Base-by-base conservation (phyloP, 2,888 invertebrate genomes). In the Ennomos fuscantarius region DNA sequence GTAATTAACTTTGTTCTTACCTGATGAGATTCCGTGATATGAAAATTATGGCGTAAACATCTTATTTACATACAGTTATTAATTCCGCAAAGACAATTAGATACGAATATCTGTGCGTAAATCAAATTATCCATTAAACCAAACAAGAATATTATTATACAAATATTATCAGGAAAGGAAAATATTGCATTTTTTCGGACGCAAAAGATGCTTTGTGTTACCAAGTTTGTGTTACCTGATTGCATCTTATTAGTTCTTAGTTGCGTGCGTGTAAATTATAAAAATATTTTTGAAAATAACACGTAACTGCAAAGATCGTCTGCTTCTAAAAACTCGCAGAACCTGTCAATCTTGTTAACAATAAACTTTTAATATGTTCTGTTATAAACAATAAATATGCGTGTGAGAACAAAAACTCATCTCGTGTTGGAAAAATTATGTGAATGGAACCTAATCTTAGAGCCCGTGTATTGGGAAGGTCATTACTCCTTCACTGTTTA, bases 311-410 rank as follows among this genome's bases (percentile, higher is more conserved):
- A 47, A 43, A 45, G 50, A 36, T 55, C 33, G 48, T 37, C 35
- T 24, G 45, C 60, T 50, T 50, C 57, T 63, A 60, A 70, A 62
- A 68, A 62, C 68, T 57, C 50, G 72, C 66, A 55, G 55, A 69
- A 73, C 73, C 68, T 70, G 74, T 72, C 68, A 63, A 68, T 71
- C 63, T 65, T 58, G 63, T 63, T 45, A 65, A 62, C 58, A 69
- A 72, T 71, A 66, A 68, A 64, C 59, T 53, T 58, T 65, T 61
- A 62, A 54, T 44, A 45, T 53, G 49, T 39, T 49, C 43, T 48
- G 55, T 58, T 65, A 58, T 56, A 62, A 56, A 47, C 45, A 53
- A 55, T 55, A 53, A 61, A 57, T 55, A 46, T 50, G 34, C 34
- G 44, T 53, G 58, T 57, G 62, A 63, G 53, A 64, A 64, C 48